Evolutionary conservation across 2,113 vertebrate species (phyloP), one percentile per base, ranked within the genome.

Genomic region (Siniperca chuatsi): DNA sequence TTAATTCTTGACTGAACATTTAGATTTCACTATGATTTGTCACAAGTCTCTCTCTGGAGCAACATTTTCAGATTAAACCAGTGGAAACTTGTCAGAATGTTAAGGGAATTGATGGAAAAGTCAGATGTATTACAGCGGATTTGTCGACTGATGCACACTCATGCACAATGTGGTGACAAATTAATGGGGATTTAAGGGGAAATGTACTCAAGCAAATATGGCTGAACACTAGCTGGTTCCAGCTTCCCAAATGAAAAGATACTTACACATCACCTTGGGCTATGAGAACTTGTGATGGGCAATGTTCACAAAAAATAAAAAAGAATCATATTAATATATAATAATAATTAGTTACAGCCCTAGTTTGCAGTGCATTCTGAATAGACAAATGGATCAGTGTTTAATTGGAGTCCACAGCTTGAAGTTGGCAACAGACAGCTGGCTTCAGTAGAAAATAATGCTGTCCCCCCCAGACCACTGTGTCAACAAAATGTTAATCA

Each of bases 401-500:
- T 86, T 58, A 42, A 75, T 74, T 71, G 60, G 8, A 15, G 50
- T 75, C 74, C 82, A 62, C 82, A 78, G 80, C 79, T 86, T 86
- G 71, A 80, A 44, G 37, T 55, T 89, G 84, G 71, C 85, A 76
- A 52, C 46, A 54, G n/a, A 64, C 73, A 66, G 57, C 35, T 64
- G 58, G 57, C 37, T 55, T 54, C 18, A 75, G n/a, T n/a, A 78
- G 46, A 67, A 71, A 64, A 80, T 35, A 50, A 44, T 64, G 25
- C 42, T 8, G 6, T 8, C 77, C 42, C 33, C 48, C 58, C 18
- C n/a, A 65, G 48, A 80, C 25, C 29, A 12, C n/a, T 78, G 73
- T 64, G 40, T 85, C 77, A 78, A 21, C 72, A 78, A 81, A 52
- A 88, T 71, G 55, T 81, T 75, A 75, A 87, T 87, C 68, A 80